Conservation (phyloP, 2,888 invertebrate species). For the Hirtodrosophila histrioides region DNA sequence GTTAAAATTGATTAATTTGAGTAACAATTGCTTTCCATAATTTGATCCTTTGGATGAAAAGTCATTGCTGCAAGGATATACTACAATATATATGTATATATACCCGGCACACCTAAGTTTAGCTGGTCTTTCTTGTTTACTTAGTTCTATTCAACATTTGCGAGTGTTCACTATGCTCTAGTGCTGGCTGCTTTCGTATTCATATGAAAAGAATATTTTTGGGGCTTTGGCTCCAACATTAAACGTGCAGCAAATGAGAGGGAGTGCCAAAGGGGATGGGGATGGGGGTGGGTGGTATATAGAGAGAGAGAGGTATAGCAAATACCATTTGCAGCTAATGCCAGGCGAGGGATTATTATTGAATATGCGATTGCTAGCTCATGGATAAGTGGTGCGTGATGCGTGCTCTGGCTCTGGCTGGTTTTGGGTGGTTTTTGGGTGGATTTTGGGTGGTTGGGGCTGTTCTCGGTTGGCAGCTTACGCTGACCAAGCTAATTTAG, state of each 20-base stretch:
- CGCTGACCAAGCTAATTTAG: slow-evolving; percentile 48
- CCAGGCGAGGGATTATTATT: slow-evolving; percentile 51
- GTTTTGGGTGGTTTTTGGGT: not conserved
- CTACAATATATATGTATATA: too few species aligned
- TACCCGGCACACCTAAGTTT: too few species aligned
- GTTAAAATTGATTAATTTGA: too few species aligned
- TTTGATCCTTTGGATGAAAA: too few species aligned
- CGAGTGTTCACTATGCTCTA: slow-evolving; percentile 27
- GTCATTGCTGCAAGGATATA: too few species aligned
- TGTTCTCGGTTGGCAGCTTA: slow-evolving; percentile 9
- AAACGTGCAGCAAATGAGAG: slow-evolving; percentile 19
- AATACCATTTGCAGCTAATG: slow-evolving; percentile 46
- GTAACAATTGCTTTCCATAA: too few species aligned
- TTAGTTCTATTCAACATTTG: not conserved
- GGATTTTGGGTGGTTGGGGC: not conserved
- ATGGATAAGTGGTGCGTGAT: slow-evolving; percentile 35
- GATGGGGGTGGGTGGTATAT: not conserved
- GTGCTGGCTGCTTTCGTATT: slow-evolving; percentile 33
- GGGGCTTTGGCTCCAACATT: slow-evolving; percentile 34
- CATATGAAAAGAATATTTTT: slow-evolving; percentile 31
- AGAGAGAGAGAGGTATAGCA: not conserved
- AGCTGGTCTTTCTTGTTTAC: not conserved
- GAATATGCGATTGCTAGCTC: slow-evolving; percentile 38
- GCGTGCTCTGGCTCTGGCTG: not conserved
- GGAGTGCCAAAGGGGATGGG: not conserved